These are phyloP conservation scores for Botrylloides violaceus DNA, from an alignment of 23 tunicate species.

Conservation along the genomic window DNA sequence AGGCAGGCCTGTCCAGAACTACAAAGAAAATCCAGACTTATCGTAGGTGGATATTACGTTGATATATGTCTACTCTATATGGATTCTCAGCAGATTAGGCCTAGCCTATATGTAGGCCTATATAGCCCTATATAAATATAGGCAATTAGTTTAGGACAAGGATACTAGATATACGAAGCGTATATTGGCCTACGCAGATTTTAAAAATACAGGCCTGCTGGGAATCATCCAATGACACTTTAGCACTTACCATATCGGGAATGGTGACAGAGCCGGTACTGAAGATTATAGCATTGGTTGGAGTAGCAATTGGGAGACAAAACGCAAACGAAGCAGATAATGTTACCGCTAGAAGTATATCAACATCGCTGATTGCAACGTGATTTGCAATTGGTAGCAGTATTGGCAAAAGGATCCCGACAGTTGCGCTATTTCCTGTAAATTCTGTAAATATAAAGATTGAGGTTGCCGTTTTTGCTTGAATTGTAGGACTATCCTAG, in stretches of 20 bases:
- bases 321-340: conserved; percentile 79
- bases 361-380: conserved; percentile 36
- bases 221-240: too few species aligned
- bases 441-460: conserved; percentile 29
- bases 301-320: conserved; percentile 70
- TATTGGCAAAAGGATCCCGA: conserved; percentile 56
- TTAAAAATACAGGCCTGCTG: too few species aligned
- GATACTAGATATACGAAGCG: not conserved
- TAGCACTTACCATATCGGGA: conserved; percentile 51
- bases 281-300: conserved; percentile 79
- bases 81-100: not conserved
- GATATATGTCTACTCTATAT: not conserved
- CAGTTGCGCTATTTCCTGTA: conserved; percentile 48
- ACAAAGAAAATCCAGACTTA: conserved; percentile 2
- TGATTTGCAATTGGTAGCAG: conserved; percentile 25
- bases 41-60: not conserved
- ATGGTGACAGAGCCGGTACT: conserved; percentile 42
- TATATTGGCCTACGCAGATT: not conserved
- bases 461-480: too few species aligned
- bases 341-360: conserved; percentile 47
- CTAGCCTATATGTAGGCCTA: too few species aligned
- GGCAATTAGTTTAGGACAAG: too few species aligned
- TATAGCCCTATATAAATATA: too few species aligned
- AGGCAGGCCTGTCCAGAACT: conserved; percentile 54
- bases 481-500: not conserved